Base-by-base conservation (phyloP, 2,888 invertebrate genomes). In the Caenorhabditis sp. region DNA sequence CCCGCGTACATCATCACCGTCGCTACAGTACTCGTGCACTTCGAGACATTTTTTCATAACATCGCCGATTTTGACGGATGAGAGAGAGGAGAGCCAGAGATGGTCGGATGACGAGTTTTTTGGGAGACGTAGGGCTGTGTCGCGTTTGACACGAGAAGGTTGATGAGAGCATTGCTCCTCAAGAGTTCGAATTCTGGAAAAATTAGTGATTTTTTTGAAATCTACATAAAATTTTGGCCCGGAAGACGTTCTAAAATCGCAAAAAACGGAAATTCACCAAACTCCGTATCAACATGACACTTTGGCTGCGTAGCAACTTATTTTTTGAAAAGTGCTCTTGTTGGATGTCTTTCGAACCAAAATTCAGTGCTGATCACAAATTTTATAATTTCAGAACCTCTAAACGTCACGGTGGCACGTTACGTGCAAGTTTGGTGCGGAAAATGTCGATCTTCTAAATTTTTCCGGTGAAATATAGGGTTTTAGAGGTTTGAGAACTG, bases 181-280 rank as follows among this genome's bases (percentile, higher is more conserved):
- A 0, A 66, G 54, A 23, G 12, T 23, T 53, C 62, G 59, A n/a
- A 70, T 69, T 60, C 69, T 69, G 58, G n/a, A 67, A 50, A 27
- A 12, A 37, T 0, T 14, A 23, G 17, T 23, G 10, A 6, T 31
- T 10, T 21, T 23, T 23, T 24, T 1, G n/a, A 91, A 19, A 91
- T 92, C 53, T 91, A 92, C 24, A 14, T 43, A 23, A 51, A 51
- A 23, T 51, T 51, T 21, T 21, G 51, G 6, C 23, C 5, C 21
- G 23, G 23, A 51, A 51, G 23, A 23, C 21, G 31, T 31, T 31
- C 10, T 31, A 10, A 31, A 10, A 4, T 23, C 51, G 4, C 19
- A 43, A 10, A 43, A 17, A 6, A 14, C 14, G 12, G 17, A 3
- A 10, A 43, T 43, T 17, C 10, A 43, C 3, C 43, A 43, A 43